Conservation (phyloP, 2,797 vertebrate genomes). For the Xiphophorus birchmanni region DNA sequence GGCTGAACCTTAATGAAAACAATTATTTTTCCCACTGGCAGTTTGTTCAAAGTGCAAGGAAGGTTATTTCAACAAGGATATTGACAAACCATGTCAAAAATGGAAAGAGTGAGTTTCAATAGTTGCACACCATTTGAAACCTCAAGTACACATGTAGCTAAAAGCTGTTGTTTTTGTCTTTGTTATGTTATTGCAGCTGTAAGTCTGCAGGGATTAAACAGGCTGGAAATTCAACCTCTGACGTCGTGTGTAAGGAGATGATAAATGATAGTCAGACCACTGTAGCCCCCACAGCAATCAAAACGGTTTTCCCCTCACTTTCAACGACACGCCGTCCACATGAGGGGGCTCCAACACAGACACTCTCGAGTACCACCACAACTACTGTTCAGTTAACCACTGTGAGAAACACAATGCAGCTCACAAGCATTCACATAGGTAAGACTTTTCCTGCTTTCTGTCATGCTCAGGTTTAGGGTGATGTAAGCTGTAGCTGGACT, state of each 20-base stretch:
- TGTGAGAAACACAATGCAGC: fast-evolving
- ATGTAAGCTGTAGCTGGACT: slow-evolving; percentile 3
- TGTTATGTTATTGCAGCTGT: slow-evolving; percentile 57
- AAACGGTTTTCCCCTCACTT: fast-evolving
- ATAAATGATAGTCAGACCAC: fast-evolving
- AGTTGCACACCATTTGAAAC: neutral
- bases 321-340: neutral
- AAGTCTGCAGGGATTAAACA: slow-evolving; percentile 32
- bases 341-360: neutral
- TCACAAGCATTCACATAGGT: slow-evolving; percentile 31
- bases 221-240: slow-evolving; percentile 40
- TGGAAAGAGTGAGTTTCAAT: slow-evolving; percentile 64
- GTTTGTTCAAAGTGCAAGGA: slow-evolving; percentile 53
- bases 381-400: too few relatives aligned
- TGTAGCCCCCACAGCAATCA: neutral
- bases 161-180: neutral
- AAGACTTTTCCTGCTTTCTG: slow-evolving; percentile 5
- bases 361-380: neutral
- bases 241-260: slow-evolving; percentile 55
- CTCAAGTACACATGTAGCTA: neutral
- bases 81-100: slow-evolving; percentile 36
- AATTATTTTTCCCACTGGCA: neutral
- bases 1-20: neutral
- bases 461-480: neutral
- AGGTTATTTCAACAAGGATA: slow-evolving; percentile 39